A percentile compares a stretch with the other conserved stretches of the same genome.
Evolutionary conservation across 2,888 invertebrate genomes (phyloP).

Genomic region (Agrotis ipsilon): DNA sequence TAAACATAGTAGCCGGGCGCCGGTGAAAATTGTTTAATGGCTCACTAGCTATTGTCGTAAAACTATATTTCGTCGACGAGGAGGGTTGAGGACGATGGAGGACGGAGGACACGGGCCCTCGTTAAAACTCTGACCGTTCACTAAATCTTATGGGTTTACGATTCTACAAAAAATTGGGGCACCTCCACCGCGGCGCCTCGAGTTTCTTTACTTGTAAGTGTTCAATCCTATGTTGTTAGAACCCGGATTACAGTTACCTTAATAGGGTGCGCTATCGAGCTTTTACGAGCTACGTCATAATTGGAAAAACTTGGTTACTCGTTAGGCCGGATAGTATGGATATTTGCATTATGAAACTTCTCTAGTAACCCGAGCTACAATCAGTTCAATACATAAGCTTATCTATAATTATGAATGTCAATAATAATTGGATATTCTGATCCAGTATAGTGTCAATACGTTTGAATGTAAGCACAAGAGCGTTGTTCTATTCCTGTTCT

Average conservation of each 20-base stretch:
- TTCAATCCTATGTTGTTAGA: slow-evolving; percentile 42
- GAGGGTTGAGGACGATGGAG: slow-evolving; percentile 66
- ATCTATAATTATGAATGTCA: slow-evolving; percentile 48
- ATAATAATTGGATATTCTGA: slow-evolving; percentile 44
- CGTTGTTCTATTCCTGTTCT: slow-evolving; percentile 38
- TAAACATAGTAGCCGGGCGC: slow-evolving; percentile 72
- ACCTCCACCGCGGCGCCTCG: slow-evolving; percentile 38
- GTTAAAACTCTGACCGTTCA: slow-evolving; percentile 87
- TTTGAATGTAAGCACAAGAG: slow-evolving; percentile 5
- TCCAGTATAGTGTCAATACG: slow-evolving; percentile 45
- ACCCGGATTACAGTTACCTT: slow-evolving; percentile 41
- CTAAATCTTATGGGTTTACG: slow-evolving; percentile 89
- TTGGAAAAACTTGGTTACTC: slow-evolving; percentile 25
- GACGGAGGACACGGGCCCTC: slow-evolving; percentile 75
- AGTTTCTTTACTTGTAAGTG: slow-evolving; percentile 47
- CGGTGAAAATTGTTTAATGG: slow-evolving; percentile 79
- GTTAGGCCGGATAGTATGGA: slow-evolving; percentile 12
- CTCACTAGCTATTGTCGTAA: slow-evolving; percentile 84
- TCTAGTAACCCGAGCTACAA: neutral
- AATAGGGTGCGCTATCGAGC: slow-evolving; percentile 39
- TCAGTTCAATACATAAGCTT: slow-evolving; percentile 7
- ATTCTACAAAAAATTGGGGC: slow-evolving; percentile 86
- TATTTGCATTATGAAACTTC: slow-evolving; percentile 22
- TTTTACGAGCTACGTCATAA: slow-evolving; percentile 40
- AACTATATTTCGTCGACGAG: slow-evolving; percentile 82